Base-by-base conservation (phyloP, 2,113 vertebrate genomes). In the Murina feae region DNA sequence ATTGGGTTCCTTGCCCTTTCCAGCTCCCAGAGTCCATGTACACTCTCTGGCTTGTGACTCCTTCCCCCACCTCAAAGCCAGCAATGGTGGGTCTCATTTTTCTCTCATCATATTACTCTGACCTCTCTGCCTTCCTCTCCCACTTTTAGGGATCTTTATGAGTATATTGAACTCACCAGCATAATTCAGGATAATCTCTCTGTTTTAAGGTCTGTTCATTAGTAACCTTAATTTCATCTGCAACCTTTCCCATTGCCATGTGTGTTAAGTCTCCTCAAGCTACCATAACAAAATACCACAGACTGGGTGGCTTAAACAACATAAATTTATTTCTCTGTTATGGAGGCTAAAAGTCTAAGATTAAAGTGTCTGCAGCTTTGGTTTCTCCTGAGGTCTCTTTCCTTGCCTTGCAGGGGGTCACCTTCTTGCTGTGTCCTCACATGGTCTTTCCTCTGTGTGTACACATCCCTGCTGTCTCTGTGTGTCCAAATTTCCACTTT, bases 401-500 rank as follows among this genome's bases (percentile, higher is more conserved):
- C 9, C 16, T 75, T 49, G 71, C 32, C 65, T 66, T 80, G 32
- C 23, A 79, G 32, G 25, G 20, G 25, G 37, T n/a, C 9, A 2
- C 21, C 51, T 71, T 79, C 51, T 42, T 2, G 0, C 65, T n/a
- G 2, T 21, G 21, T 58, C 32, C 21, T 83, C 9, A 14, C 60
- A 32, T 32, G 28, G 44, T 9, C 21, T 68, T 88, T 89, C 28
- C 13, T 89, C 79, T n/a, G 63, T 10, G 18, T 2, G 20, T 3
- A 5, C 28, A 39, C 9, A 6, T 25, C 4, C 12, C 37, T 55
- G 30, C 7, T 66, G 16, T 37, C 23, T 58, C 10, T 35, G 35
- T 5, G 3, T 16, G 28, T 47, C 49, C 79, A 69, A 37, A 78
- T n/a, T 94, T 95, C n/a, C 7, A 66, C 16, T 65, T 93, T 23